A percentile compares a stretch with the other conserved stretches of the same genome.
Evolutionary conservation across 2,113 vertebrate species (phyloP).

Genomic region (Alosa alosa): DNA sequence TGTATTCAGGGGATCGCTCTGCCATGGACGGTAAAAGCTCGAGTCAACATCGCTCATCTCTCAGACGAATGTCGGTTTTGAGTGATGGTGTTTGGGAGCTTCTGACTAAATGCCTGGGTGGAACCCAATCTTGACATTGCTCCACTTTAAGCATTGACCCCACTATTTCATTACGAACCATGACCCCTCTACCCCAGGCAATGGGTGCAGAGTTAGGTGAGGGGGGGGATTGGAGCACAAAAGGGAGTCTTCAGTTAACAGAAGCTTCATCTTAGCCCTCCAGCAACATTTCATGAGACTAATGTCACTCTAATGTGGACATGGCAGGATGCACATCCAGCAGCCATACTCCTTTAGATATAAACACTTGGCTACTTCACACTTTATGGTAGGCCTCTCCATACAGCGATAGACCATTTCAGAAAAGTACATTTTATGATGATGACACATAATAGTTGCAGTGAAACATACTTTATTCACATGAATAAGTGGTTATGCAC

Average conservation of each 20-base stretch:
- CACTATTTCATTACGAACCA: conserved; percentile 31
- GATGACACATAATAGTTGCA: background rate
- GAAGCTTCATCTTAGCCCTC: conserved; percentile 15
- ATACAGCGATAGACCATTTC: background rate
- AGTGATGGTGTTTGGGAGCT: conserved; percentile 52
- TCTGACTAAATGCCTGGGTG: conserved; percentile 39
- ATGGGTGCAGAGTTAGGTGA: background rate
- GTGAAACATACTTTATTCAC: background rate
- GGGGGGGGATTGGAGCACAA: conserved; percentile 29
- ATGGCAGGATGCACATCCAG: background rate
- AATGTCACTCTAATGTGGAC: background rate
- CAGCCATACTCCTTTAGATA: background rate
- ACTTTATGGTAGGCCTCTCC: background rate
- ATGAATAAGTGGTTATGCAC: background rate
- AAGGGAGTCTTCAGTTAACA: conserved; percentile 25
- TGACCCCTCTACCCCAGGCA: conserved; percentile 26
- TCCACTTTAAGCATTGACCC: conserved; percentile 32
- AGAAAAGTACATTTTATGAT: background rate
- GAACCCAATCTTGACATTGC: conserved; percentile 44
- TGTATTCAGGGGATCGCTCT: conserved; percentile 62
- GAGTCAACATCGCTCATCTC: conserved; percentile 64
- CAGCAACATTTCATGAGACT: background rate
- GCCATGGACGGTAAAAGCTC: conserved; percentile 60
- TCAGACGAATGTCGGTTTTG: conserved; percentile 41
- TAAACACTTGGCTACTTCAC: background rate